Evolutionary conservation across 2,113 vertebrate genomes (phyloP).

Genomic region (Brachionichthys hirsutus): DNA sequence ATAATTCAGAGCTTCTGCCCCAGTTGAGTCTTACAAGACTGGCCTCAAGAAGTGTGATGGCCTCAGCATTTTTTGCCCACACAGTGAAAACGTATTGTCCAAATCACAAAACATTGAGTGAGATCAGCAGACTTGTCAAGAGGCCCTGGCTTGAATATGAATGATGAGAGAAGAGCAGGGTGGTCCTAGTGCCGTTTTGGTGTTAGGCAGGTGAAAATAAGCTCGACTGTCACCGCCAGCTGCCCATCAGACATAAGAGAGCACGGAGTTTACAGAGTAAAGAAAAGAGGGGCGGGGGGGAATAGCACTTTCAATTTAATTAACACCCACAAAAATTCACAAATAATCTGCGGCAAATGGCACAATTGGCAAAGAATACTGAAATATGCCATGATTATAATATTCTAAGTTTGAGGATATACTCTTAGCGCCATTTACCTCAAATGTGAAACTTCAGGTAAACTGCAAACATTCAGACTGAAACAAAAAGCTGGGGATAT

Average conservation of each 20-base stretch:
- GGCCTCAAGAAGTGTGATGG: slow-evolving; percentile 74
- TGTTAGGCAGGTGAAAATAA: slow-evolving; percentile 76
- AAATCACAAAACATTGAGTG: slow-evolving; percentile 84
- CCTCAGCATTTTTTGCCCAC: slow-evolving; percentile 77
- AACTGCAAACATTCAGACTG: slow-evolving; percentile 13
- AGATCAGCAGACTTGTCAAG: slow-evolving; percentile 85
- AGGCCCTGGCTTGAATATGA: slow-evolving; percentile 85
- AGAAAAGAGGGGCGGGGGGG: slow-evolving; percentile 1
- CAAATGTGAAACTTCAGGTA: slow-evolving; percentile 30
- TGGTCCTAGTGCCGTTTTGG: slow-evolving; percentile 75
- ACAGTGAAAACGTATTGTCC: slow-evolving; percentile 80
- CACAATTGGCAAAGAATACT: slow-evolving; percentile 39
- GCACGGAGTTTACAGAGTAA: slow-evolving; percentile 48
- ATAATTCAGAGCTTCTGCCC: slow-evolving; percentile 69
- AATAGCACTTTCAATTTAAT: slow-evolving; percentile 26
- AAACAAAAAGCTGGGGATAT: slow-evolving; percentile 18
- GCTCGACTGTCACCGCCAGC: slow-evolving; percentile 75
- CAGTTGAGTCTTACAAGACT: slow-evolving; percentile 69
- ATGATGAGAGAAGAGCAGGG: slow-evolving; percentile 84
- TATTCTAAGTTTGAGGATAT: slow-evolving; percentile 22
- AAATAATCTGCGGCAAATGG: slow-evolving; percentile 28
- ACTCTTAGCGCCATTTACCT: slow-evolving; percentile 33
- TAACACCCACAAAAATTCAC: slow-evolving; percentile 42
- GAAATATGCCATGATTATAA: slow-evolving; percentile 21
- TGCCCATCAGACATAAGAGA: slow-evolving; percentile 62